Conservation (phyloP, 35 echinoderm and acorn worm species). For the Apostichopus parvimensis region DNA sequence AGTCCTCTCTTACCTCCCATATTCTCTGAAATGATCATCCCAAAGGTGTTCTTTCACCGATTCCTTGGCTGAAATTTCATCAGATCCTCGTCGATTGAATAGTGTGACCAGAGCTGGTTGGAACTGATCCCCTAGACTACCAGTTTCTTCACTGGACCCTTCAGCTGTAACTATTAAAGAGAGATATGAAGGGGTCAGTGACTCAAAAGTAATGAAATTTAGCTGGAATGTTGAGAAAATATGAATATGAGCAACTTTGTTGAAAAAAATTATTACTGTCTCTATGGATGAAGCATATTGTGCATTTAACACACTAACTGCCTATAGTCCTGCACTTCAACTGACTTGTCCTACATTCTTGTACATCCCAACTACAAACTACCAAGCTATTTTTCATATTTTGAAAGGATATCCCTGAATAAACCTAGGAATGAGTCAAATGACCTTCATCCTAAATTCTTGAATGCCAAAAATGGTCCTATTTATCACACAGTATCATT, state of each 20-base stretch:
- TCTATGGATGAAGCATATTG: no score
- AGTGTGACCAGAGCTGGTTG: slow-evolving; percentile 94
- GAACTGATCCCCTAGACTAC: slow-evolving; percentile 70
- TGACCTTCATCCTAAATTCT: no score
- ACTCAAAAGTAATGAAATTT: slow-evolving; percentile 8
- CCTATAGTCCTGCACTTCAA: no score
- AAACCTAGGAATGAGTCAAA: no score
- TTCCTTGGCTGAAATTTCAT: slow-evolving; percentile 85
- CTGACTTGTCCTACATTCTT: no score
- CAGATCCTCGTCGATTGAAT: slow-evolving; percentile 77
- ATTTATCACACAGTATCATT: no score
- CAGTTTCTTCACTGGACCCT: slow-evolving; percentile 29
- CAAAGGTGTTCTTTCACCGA: slow-evolving; percentile 91
- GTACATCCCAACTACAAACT: background rate
- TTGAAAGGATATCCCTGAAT: no score
- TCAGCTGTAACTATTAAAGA: background rate
- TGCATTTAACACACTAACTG: no score
- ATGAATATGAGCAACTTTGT: background rate
- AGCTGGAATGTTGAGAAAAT: background rate
- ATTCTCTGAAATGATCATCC: slow-evolving; percentile 95
- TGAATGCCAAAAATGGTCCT: no score
- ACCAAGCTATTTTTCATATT: no score
- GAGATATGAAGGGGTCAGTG: background rate
- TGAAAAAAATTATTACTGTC: slow-evolving; percentile 10
- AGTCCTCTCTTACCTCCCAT: slow-evolving; percentile 75